Conservation (phyloP, 2,888 invertebrate species). For the Lasioglossum villosulum region DNA sequence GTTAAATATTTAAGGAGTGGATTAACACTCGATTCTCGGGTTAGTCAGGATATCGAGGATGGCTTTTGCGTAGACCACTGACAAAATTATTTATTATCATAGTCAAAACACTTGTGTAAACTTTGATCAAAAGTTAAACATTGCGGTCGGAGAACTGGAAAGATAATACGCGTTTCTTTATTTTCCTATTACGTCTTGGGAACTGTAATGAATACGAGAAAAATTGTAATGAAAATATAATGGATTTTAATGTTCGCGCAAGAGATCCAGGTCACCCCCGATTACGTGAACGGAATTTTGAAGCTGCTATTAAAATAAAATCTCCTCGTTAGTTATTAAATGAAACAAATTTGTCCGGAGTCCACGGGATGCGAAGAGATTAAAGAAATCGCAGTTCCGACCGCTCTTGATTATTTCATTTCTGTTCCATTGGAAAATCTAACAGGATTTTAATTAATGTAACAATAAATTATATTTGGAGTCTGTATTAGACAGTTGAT, state of each 20-base stretch:
- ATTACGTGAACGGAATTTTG: constrained; percentile 25
- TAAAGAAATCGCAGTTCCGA: not conserved
- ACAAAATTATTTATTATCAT: not conserved
- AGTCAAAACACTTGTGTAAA: not conserved
- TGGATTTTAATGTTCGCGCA: not conserved
- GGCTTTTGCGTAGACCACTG: too few relatives aligned
- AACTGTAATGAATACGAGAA: not conserved
- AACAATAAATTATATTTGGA: too few relatives aligned
- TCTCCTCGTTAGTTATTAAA: not conserved
- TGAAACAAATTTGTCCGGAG: not conserved
- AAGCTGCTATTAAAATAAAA: constrained; percentile 15
- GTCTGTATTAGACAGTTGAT: not conserved
- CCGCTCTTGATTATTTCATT: not conserved
- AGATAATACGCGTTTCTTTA: not conserved
- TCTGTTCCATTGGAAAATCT: not conserved
- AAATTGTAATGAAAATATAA: constrained; percentile 4
- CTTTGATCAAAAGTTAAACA: too few relatives aligned
- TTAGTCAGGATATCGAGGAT: not conserved
- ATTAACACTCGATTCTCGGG: not conserved
- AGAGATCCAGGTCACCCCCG: not conserved
- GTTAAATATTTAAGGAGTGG: not conserved
- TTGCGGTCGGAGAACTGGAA: not conserved
- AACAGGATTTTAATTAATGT: not conserved
- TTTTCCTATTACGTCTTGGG: not conserved
- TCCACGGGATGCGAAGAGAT: not conserved